Percentiles rank a stretch among this genome's conserved stretches.
phyloP scores from a whole-genome alignment of 2,888 invertebrate species.

The Acleris cristana region DNA sequence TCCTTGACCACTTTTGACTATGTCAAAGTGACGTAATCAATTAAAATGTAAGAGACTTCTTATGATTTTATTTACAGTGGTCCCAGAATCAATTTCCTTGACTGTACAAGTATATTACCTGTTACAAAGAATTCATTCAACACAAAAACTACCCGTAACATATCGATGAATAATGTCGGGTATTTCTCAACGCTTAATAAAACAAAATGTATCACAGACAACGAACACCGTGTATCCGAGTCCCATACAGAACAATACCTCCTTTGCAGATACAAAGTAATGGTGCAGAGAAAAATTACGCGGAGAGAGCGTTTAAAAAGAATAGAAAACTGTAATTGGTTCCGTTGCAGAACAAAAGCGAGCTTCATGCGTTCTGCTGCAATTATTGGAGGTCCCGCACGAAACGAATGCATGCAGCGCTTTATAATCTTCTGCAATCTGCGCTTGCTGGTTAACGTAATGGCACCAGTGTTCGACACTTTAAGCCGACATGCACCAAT shows the following conservation, averaged over 20 bases:
- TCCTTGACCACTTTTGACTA: no score
- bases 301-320: slow-evolving; percentile 60
- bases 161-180: no score
- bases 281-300: slow-evolving; percentile 70
- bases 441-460: slow-evolving; percentile 16
- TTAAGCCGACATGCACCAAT: no score
- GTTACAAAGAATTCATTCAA: no score
- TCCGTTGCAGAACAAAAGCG: slow-evolving; percentile 60
- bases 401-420: slow-evolving; percentile 11
- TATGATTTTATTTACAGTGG: no score
- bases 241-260: slow-evolving; percentile 52
- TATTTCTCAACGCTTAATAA: no score
- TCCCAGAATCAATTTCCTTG: no score
- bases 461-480: no score
- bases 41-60: no score
- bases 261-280: slow-evolving; percentile 67
- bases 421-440: slow-evolving; percentile 20
- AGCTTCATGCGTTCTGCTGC: slow-evolving; percentile 49
- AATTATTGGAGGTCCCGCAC: slow-evolving; percentile 46
- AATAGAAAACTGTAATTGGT: slow-evolving; percentile 57
- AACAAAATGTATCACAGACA: not conserved
- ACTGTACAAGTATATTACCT: no score
- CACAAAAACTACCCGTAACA: no score
- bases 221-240: slow-evolving; percentile 24
- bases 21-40: no score